Evolutionary conservation across 2,888 invertebrate genomes (phyloP).

Genomic region (Hirtodrosophila trivittata): DNA sequence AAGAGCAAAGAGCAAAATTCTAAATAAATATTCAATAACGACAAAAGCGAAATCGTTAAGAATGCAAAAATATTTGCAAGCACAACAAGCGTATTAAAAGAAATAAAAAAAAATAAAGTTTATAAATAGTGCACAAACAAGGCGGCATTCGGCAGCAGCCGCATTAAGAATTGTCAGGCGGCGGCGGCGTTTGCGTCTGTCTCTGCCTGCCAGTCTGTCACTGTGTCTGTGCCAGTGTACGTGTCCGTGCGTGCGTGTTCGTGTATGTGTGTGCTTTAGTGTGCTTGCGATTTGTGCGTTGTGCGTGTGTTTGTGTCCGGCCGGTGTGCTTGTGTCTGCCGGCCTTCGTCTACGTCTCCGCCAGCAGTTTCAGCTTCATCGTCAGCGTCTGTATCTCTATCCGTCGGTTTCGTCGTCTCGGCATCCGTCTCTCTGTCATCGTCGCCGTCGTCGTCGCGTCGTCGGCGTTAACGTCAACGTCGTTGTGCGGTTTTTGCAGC

Average conservation of each 20-base stretch:
- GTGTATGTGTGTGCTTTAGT: conserved; percentile 18
- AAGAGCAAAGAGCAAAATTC: conserved; percentile 50
- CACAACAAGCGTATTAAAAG: conserved; percentile 48
- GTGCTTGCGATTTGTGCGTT: conserved; percentile 18
- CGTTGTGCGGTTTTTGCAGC: conserved; percentile 47
- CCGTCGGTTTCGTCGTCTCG: conserved; percentile 41
- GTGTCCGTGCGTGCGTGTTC: conserved; percentile 18
- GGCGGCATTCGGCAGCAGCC: conserved; percentile 42
- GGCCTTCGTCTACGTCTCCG: conserved; percentile 42
- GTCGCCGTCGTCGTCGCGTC: conserved; percentile 26
- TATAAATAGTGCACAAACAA: conserved; percentile 77
- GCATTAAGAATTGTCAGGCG: conserved; percentile 72
- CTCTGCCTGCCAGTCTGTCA: conserved; percentile 30
- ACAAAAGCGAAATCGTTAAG: conserved; percentile 51
- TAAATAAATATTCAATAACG: conserved; percentile 67
- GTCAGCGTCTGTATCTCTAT: conserved; percentile 27
- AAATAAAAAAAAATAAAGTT: conserved; percentile 53
- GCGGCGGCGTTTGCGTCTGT: conserved; percentile 34
- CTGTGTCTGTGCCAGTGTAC: conserved; percentile 32
- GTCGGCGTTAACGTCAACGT: conserved; percentile 16
- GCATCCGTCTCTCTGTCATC: conserved; percentile 21
- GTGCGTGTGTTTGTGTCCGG: conserved; percentile 37
- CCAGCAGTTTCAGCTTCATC: conserved; percentile 14
- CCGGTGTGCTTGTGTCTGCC: conserved; percentile 44
- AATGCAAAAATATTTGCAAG: conserved; percentile 54